phyloP scores from a whole-genome alignment of 2,797 vertebrate genomes.

The Sebastes taczanowskii region DNA sequence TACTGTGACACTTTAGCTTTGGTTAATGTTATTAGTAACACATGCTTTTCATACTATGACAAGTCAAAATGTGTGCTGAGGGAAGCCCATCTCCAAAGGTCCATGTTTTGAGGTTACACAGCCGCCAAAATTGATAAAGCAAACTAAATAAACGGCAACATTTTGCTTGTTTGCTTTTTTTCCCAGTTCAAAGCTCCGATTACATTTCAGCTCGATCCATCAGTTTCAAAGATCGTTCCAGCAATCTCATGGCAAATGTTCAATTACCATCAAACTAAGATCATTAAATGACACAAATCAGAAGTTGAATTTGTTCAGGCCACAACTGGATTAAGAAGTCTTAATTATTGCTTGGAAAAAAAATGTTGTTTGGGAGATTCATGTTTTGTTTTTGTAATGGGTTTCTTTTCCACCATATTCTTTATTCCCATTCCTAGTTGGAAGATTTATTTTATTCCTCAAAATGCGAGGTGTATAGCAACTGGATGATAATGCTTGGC shows the following conservation, averaged over 20 bases:
- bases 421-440: background rate
- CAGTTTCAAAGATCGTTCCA: too few relatives aligned
- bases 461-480: background rate
- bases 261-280: background rate
- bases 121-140: background rate
- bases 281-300: constrained; percentile 1
- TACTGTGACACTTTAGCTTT: constrained; percentile 1
- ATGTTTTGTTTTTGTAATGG: background rate
- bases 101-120: background rate
- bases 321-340: background rate
- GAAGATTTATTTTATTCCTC: background rate
- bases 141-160: background rate
- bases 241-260: constrained; percentile 11
- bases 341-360: background rate
- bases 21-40: background rate
- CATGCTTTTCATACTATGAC: background rate
- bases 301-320: background rate
- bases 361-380: background rate
- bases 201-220: background rate
- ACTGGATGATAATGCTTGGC: background rate
- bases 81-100: background rate
- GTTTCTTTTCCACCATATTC: background rate
- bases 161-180: background rate
- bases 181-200: background rate
- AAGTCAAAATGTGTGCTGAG: background rate